Conservation (phyloP, 2,113 vertebrate genomes). For the Monopterus albus region DNA sequence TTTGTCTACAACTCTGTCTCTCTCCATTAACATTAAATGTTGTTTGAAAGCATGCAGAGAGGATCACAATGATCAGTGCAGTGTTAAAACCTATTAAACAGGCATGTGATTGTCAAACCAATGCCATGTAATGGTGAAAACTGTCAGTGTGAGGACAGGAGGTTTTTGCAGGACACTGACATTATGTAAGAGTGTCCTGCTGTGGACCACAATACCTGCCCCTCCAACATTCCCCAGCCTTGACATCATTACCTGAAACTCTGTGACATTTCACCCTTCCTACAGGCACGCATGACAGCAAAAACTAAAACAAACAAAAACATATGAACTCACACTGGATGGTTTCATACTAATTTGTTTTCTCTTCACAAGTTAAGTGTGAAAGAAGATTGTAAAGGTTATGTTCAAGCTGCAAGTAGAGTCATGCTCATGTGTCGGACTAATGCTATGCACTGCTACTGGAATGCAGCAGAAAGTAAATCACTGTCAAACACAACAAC, state of each 20-base stretch:
- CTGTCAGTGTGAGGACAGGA: background rate
- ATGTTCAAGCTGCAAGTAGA: constrained; percentile 59
- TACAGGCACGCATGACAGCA: constrained; percentile 12
- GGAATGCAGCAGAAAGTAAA: constrained; percentile 68
- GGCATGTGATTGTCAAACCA: background rate
- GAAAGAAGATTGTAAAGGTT: constrained; percentile 28
- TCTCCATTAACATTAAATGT: background rate
- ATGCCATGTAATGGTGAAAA: background rate
- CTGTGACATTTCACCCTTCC: constrained; percentile 40
- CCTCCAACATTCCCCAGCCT: constrained; percentile 66
- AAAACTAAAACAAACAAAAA: background rate
- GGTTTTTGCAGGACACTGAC: background rate
- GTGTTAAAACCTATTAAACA: background rate
- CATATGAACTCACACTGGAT: background rate
- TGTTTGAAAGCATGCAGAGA: background rate
- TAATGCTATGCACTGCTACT: constrained; percentile 28
- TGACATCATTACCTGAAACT: constrained; percentile 73
- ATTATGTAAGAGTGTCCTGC: constrained; percentile 38
- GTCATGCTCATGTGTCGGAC: constrained; percentile 62
- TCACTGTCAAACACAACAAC: constrained; percentile 38
- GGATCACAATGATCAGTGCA: background rate
- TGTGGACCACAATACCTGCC: constrained; percentile 52
- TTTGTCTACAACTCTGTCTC: too few relatives aligned
- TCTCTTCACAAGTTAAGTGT: constrained; percentile 3
- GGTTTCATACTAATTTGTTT: constrained; percentile 1